Evolutionary conservation across 2,797 vertebrate species (phyloP).

Genomic region (Phaenicophaeus curvirostris): DNA sequence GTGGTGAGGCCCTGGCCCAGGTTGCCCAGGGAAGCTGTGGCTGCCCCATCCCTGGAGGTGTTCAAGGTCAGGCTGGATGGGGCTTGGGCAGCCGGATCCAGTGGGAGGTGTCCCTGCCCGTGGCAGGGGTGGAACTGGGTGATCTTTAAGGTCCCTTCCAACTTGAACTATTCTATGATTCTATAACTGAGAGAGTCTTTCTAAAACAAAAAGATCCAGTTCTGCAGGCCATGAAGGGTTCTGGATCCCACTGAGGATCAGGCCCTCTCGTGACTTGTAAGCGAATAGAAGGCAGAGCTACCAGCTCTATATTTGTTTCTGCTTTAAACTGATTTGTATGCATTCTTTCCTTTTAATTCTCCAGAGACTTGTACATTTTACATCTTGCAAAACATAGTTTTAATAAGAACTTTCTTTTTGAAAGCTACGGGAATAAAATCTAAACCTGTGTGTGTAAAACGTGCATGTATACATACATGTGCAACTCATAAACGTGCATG

Average conservation of each 20-base stretch:
- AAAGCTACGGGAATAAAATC: not conserved
- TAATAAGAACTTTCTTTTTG: not conserved
- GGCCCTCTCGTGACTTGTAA: not conserved
- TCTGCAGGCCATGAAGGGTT: not conserved
- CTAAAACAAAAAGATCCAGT: not conserved
- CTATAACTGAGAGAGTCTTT: not conserved
- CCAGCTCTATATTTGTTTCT: not conserved
- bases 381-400: not conserved
- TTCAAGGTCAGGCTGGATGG: no score
- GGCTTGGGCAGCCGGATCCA: no score
- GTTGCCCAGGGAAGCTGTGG: no score
- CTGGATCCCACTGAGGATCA: not conserved
- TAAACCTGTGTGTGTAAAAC: not conserved
- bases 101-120: no score
- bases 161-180: no score
- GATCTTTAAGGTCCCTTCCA: no score
- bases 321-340: not conserved
- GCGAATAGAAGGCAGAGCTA: not conserved
- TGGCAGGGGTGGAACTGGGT: no score
- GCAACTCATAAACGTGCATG: not conserved
- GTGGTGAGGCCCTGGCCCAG: no score
- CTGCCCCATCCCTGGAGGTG: no score
- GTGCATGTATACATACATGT: accelerated
- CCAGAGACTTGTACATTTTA: not conserved
- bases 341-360: not conserved